phyloP scores from a whole-genome alignment of 1,140 invertebrate genomes.

The Drosophila kohkoa region DNA sequence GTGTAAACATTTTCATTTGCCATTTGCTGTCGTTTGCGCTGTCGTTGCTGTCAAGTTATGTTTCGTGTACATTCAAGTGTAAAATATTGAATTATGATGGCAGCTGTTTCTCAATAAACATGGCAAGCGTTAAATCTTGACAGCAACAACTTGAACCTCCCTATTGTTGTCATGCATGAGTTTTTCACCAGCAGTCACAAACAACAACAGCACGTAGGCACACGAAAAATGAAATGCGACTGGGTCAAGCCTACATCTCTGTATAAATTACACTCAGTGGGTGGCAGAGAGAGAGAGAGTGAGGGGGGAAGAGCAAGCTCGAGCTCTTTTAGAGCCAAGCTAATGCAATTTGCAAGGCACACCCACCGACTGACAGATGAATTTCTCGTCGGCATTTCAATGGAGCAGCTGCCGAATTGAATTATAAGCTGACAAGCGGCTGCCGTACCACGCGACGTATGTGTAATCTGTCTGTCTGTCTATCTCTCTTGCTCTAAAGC shows the following conservation, averaged over 20 bases:
- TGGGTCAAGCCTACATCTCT: conserved; percentile 50
- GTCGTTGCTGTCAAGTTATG: conserved; percentile 69
- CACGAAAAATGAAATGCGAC: conserved; percentile 31
- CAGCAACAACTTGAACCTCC: conserved; percentile 73
- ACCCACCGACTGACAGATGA: conserved; percentile 19
- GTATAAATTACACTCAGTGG: conserved; percentile 63
- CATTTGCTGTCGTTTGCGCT: conserved; percentile 23
- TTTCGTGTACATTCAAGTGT: conserved; percentile 78
- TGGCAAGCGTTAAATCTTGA: conserved; percentile 74
- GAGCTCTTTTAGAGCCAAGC: conserved; percentile 25
- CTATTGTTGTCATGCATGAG: conserved; percentile 76
- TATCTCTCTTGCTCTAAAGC: conserved; percentile 2
- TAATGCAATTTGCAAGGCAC: conserved; percentile 71
- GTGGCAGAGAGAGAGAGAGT: too few species aligned
- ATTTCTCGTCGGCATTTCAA: conserved; percentile 27
- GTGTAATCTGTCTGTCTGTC: conserved; percentile 60
- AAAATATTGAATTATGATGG: conserved; percentile 83
- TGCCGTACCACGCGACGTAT: conserved; percentile 58
- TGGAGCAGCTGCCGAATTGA: conserved; percentile 63
- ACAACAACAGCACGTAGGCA: conserved; percentile 9
- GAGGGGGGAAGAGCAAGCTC: too few species aligned
- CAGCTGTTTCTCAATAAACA: conserved; percentile 80
- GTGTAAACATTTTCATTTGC: conserved; percentile 80
- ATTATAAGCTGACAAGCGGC: conserved; percentile 73
- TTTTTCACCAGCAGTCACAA: conserved; percentile 37